Conservation (phyloP, 2,888 invertebrate species). For the Polymixis flavicincta region DNA sequence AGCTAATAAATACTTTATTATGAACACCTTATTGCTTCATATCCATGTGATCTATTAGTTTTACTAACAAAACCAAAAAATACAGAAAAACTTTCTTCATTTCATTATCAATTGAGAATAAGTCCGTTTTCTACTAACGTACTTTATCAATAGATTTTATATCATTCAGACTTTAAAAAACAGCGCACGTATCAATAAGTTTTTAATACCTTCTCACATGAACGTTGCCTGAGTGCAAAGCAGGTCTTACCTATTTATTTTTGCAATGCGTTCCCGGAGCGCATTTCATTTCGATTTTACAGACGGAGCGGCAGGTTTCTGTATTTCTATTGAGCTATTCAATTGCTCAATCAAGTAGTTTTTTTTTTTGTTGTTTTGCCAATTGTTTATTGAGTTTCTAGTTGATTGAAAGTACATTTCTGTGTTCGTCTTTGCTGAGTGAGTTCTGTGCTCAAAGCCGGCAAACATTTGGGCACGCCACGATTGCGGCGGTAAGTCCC, state of each 20-base stretch:
- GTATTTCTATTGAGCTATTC: constrained; percentile 19
- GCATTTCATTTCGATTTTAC: constrained; percentile 48
- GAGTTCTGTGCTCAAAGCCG: constrained; percentile 1
- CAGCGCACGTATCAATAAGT: constrained; percentile 58
- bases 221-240: constrained; percentile 49
- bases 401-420: constrained; percentile 18
- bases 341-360: constrained; percentile 46
- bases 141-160: constrained; percentile 17
- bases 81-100: neutral
- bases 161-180: constrained; percentile 24
- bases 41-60: neutral
- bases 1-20: no score
- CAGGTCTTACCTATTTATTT: constrained; percentile 53
- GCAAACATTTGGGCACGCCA: no score
- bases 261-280: constrained; percentile 40
- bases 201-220: constrained; percentile 57
- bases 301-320: constrained; percentile 5
- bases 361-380: constrained; percentile 19
- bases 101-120: neutral
- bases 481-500: no score
- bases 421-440: neutral
- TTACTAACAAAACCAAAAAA: neutral
- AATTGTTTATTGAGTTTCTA: constrained; percentile 13
- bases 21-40: neutral
- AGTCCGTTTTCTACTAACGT: neutral